A percentile compares a stretch with the other conserved stretches of the same genome.
Evolutionary conservation across 1,140 invertebrate genomes (phyloP).

Genomic region (Brachionus manjavacas): DNA sequence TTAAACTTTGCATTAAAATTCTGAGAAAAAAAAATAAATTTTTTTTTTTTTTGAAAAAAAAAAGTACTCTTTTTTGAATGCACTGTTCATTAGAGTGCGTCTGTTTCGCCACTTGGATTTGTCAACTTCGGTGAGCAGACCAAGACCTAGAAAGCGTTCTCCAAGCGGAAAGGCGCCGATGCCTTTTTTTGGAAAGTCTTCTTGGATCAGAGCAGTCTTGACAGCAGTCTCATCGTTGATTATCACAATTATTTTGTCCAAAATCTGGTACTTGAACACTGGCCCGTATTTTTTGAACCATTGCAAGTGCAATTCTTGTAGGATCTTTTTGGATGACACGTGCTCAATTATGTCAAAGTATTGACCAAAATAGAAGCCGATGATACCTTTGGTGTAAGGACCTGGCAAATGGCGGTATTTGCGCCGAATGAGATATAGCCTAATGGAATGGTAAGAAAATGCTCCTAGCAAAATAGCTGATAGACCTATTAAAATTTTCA

Average conservation of each 20-base stretch:
- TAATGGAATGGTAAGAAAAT: not conserved
- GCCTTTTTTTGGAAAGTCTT: not conserved
- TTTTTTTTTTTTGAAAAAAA: not conserved
- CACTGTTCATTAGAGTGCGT: not conserved
- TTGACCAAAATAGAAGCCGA: slow-evolving; percentile 32
- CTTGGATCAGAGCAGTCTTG: not conserved
- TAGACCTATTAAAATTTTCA: not conserved
- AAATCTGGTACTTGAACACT: not conserved
- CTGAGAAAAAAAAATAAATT: not conserved
- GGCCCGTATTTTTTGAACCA: not conserved
- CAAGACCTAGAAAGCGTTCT: not conserved
- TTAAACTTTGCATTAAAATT: not conserved
- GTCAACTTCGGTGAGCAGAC: not conserved
- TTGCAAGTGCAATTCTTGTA: not conserved
- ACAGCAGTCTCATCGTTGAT: not conserved
- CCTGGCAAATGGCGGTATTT: slow-evolving; percentile 10
- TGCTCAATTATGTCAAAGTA: not conserved
- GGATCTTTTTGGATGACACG: not conserved
- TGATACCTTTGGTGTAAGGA: not conserved
- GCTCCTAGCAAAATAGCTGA: not conserved
- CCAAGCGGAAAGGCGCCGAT: not conserved
- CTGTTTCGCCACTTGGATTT: not conserved
- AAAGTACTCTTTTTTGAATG: slow-evolving; percentile 13
- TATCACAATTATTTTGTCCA: not conserved
- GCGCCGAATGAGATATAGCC: not conserved